These are phyloP conservation scores for Agrypnia vestita DNA, from an alignment of 1,140 invertebrate genomes.

Conservation along the genomic window DNA sequence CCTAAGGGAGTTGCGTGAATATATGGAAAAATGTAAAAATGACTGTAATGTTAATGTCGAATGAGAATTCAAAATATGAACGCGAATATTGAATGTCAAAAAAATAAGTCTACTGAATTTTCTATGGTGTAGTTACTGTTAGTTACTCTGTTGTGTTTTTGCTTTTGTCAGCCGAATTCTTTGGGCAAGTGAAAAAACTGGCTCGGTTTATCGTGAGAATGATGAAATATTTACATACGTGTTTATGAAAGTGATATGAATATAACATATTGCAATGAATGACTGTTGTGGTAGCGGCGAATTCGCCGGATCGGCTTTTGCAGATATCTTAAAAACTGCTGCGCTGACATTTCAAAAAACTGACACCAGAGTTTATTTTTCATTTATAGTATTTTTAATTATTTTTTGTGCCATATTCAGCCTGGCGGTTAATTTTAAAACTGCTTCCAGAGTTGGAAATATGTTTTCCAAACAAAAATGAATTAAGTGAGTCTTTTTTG, in stretches of 20 bases:
- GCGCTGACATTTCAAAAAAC: conserved; percentile 34
- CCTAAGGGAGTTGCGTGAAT: no score
- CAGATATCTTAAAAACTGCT: conserved; percentile 40
- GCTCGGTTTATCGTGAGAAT: conserved; percentile 8
- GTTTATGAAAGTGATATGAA: neutral
- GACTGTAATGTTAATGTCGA: no score
- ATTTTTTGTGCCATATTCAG: conserved; percentile 13
- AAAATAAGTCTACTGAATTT: neutral
- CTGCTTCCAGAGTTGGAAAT: neutral
- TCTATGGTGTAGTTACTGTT: conserved; percentile 12
- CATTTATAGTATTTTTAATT: conserved; percentile 11
- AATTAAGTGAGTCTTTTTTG: conserved; percentile 28
- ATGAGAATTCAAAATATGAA: no score
- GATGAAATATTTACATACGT: neutral
- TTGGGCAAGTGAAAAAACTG: neutral
- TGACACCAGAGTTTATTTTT: conserved; percentile 3
- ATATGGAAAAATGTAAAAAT: no score
- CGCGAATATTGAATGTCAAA: neutral
- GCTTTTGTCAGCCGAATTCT: neutral
- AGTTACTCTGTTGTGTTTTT: conserved; percentile 6
- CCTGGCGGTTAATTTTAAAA: neutral
- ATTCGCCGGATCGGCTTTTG: conserved; percentile 39
- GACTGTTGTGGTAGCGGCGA: conserved; percentile 42
- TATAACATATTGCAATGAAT: conserved; percentile 33
- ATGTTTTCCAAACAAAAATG: conserved; percentile 6